phyloP scores from a whole-genome alignment of 2,113 vertebrate species.

The Platichthys flesus region DNA sequence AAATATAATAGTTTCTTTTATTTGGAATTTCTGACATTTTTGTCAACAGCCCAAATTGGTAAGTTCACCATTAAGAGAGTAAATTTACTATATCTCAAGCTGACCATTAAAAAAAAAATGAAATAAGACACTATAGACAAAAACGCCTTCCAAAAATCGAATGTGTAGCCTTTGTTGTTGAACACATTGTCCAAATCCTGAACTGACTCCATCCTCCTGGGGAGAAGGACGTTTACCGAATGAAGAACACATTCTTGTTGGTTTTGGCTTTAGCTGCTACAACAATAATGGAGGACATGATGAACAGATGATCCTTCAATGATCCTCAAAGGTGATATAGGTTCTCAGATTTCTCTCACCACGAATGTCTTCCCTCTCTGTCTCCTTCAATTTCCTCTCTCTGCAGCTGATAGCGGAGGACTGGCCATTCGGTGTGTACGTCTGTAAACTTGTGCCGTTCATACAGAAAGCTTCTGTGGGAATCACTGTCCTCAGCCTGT shows the following conservation, averaged over 20 bases:
- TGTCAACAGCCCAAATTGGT: too few species aligned
- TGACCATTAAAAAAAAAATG: too few species aligned
- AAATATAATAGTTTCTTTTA: too few species aligned
- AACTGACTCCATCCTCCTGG: conserved; percentile 14
- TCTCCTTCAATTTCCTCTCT: conserved; percentile 4
- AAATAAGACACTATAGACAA: too few species aligned
- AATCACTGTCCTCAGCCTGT: conserved; percentile 92
- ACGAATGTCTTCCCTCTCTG: too few species aligned
- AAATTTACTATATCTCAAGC: too few species aligned
- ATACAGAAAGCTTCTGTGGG: conserved; percentile 92
- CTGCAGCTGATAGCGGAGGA: conserved; percentile 87
- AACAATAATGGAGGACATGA: conserved; percentile 16
- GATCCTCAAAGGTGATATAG: conserved; percentile 26
- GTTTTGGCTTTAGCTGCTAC: conserved; percentile 31
- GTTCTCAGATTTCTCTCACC: conserved; percentile 3
- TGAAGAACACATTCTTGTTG: conserved; percentile 16
- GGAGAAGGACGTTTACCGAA: neutral
- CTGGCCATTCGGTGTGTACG: conserved; percentile 90
- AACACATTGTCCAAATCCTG: conserved; percentile 18
- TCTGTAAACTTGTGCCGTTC: conserved; percentile 91
- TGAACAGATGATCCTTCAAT: conserved; percentile 5
- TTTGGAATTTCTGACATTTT: too few species aligned
- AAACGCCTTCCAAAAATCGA: too few species aligned
- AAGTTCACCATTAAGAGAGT: neutral
- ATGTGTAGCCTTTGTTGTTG: neutral